Conservation (phyloP, 2,797 vertebrate species). For the Tragopan temminckii region DNA sequence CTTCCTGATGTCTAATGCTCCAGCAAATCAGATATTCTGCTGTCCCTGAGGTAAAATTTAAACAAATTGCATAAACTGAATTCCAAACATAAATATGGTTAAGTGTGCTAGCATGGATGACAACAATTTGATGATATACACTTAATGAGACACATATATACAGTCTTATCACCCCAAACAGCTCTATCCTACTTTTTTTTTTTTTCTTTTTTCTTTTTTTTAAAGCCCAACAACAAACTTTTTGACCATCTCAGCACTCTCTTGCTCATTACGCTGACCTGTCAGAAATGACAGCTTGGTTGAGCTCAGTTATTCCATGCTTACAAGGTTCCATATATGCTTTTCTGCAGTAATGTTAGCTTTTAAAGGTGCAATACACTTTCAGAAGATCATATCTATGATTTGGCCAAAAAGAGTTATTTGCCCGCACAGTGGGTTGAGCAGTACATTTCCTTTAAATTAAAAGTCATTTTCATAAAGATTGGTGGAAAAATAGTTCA, state of each 20-base stretch:
- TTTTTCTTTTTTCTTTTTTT: too few species aligned
- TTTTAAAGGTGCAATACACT: conserved; percentile 81
- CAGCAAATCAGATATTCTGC: conserved; percentile 51
- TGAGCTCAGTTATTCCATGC: conserved; percentile 80
- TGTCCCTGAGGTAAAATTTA: conserved; percentile 47
- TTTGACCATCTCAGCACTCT: conserved; percentile 81
- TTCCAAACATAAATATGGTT: conserved; percentile 63
- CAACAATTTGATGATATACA: conserved; percentile 74
- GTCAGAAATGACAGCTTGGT: conserved; percentile 86
- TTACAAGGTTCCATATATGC: conserved; percentile 82
- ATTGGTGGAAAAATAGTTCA: conserved; percentile 54
- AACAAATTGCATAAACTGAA: conserved; percentile 59
- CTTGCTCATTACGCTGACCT: conserved; percentile 83
- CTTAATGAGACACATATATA: conserved; percentile 77
- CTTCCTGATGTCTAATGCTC: conserved; percentile 9
- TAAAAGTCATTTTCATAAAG: conserved; percentile 72
- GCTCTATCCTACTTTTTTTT: conserved; percentile 54
- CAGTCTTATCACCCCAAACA: conserved; percentile 80
- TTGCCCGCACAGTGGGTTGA: conserved; percentile 63
- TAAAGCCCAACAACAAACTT: not conserved
- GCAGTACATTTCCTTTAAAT: conserved; percentile 69
- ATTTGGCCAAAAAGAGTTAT: conserved; percentile 73
- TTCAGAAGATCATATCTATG: conserved; percentile 79
- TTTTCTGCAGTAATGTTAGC: conserved; percentile 80
- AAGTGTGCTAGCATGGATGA: conserved; percentile 67